Conservation (phyloP, 2,888 invertebrate genomes). For the Platypus cylindrus region DNA sequence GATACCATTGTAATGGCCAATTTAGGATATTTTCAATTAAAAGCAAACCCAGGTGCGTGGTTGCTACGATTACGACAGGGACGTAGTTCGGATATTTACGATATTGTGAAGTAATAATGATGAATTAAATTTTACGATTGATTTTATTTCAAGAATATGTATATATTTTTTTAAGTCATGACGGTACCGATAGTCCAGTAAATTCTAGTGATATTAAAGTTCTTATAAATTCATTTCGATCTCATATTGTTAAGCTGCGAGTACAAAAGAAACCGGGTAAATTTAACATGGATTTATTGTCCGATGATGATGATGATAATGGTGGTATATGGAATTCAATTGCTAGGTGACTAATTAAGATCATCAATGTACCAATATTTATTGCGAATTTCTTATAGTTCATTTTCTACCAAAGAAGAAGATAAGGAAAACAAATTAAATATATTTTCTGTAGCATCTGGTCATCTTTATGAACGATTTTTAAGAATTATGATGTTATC, state of each 20-base stretch:
- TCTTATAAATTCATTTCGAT: conserved; percentile 69
- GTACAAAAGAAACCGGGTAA: conserved; percentile 88
- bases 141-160: neutral
- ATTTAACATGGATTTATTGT: conserved; percentile 71
- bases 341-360: conserved; percentile 51
- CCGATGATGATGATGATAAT: conserved; percentile 66
- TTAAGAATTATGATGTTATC: conserved; percentile 98
- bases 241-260: conserved; percentile 81
- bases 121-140: neutral
- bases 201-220: conserved; percentile 64
- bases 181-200: conserved; percentile 59
- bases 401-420: conserved; percentile 49
- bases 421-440: conserved; percentile 71
- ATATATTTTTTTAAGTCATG: conserved; percentile 44
- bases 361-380: neutral
- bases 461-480: conserved; percentile 94
- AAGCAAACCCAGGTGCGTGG: conserved; percentile 98
- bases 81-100: conserved; percentile 87
- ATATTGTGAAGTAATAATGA: conserved; percentile 65
- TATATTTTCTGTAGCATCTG: conserved; percentile 96
- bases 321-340: conserved; percentile 90
- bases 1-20: conserved; percentile 99
- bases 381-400: conserved; percentile 37
- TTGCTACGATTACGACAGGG: conserved; percentile 78
- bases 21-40: conserved; percentile 95